Percentiles rank a stretch among this genome's conserved stretches.
These are phyloP conservation scores for Hanleya hanleyi DNA, from an alignment of 2,888 invertebrate genomes.

Conservation along the genomic window DNA sequence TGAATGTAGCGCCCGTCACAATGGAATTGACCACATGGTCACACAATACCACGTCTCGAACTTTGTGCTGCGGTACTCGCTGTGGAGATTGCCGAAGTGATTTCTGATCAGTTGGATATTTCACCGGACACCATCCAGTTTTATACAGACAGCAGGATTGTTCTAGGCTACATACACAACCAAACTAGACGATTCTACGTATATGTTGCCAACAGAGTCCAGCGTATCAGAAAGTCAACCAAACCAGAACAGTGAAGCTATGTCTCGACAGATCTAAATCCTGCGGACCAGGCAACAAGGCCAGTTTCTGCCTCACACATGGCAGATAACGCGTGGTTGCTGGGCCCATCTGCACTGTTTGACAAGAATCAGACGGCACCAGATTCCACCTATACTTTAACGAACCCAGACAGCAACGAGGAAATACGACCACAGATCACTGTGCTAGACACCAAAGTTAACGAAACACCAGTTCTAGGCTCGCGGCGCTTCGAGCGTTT, in stretches of 20 bases:
- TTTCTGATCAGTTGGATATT: neutral
- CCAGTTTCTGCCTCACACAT: neutral
- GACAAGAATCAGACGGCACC: neutral
- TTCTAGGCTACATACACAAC: conserved; percentile 13
- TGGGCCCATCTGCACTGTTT: neutral
- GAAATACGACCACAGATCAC: neutral
- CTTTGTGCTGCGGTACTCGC: conserved; percentile 23
- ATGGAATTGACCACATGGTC: too few species aligned
- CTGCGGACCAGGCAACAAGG: conserved; percentile 14
- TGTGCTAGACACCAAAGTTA: neutral
- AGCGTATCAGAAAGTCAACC: conserved; percentile 15
- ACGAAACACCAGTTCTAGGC: neutral
- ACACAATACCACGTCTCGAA: conserved; percentile 27
- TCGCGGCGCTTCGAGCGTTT: neutral
- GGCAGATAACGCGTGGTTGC: neutral
- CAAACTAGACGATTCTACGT: conserved; percentile 19
- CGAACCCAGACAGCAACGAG: neutral
- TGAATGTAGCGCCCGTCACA: too few species aligned
- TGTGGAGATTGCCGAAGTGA: conserved; percentile 3
- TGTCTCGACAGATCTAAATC: neutral
- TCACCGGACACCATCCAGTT: neutral
- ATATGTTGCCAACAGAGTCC: conserved; percentile 24
- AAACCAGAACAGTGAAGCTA: conserved; percentile 11
- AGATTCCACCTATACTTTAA: neutral
- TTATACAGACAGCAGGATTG: conserved; percentile 6